Conservation (phyloP, 2,797 vertebrate genomes). For the Threskiornis aethiopicus region DNA sequence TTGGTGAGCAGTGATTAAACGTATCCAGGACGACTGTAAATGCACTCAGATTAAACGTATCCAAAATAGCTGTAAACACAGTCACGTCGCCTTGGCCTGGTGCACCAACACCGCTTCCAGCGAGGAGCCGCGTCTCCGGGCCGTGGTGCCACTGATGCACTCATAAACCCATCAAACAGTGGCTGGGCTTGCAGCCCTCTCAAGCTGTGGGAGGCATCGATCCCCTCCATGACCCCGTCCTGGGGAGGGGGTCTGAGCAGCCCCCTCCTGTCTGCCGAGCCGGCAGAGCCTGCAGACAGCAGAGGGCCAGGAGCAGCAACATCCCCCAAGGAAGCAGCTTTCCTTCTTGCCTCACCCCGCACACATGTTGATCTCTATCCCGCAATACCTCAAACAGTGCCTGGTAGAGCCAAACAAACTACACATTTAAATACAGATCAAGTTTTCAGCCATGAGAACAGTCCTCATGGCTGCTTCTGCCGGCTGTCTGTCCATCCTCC, state of each 20-base stretch:
- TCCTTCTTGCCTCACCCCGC: background rate
- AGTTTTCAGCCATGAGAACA: background rate
- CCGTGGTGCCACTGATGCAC: accelerated
- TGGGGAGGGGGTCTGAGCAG: background rate
- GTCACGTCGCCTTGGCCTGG: background rate
- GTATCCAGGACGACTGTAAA: background rate
- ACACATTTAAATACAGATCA: background rate
- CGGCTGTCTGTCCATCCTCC: background rate
- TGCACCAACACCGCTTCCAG: background rate
- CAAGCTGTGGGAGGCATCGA: background rate
- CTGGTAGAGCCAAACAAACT: background rate
- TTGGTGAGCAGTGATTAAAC: background rate
- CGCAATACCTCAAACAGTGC: background rate
- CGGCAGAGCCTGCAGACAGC: accelerated
- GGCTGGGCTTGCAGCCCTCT: background rate
- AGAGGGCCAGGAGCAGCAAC: background rate
- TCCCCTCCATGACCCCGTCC: accelerated
- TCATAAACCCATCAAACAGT: background rate
- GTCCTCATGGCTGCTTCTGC: background rate
- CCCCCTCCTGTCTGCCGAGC: background rate
- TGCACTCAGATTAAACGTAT: accelerated
- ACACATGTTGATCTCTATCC: accelerated
- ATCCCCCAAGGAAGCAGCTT: background rate
- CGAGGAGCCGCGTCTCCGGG: accelerated
- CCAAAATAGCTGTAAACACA: background rate